phyloP scores from a whole-genome alignment of 1,140 invertebrate genomes.

The Periplaneta americana region DNA sequence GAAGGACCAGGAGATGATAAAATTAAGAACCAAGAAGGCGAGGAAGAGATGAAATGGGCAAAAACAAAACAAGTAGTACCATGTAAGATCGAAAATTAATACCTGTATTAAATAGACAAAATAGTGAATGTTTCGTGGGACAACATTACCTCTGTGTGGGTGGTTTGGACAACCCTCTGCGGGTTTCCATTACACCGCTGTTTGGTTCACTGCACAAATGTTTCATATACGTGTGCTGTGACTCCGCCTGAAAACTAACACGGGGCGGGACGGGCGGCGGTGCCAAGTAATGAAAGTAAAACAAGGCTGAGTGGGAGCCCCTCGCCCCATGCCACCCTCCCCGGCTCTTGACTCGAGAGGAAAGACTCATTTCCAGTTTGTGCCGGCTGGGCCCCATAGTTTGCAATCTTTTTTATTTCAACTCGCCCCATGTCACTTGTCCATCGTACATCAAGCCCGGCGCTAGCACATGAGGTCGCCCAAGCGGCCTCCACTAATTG shows the following conservation, averaged over 20 bases:
- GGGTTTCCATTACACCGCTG: background rate
- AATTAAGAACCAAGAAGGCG: too few relatives aligned
- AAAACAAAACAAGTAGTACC: too few relatives aligned
- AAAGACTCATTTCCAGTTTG: background rate
- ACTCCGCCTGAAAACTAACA: background rate
- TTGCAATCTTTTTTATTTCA: background rate
- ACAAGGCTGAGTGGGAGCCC: background rate
- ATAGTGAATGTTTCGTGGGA: too few relatives aligned
- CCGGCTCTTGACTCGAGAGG: background rate
- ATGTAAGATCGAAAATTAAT: too few relatives aligned
- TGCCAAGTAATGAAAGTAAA: background rate
- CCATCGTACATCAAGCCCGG: background rate
- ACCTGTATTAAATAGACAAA: too few relatives aligned
- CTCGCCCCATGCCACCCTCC: too few relatives aligned
- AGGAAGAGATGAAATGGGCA: too few relatives aligned
- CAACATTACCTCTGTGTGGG: too few relatives aligned
- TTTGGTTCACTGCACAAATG: background rate
- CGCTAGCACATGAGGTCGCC: background rate
- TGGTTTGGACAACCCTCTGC: background rate
- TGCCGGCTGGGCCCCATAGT: background rate
- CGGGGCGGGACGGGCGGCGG: background rate
- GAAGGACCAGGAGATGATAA: too few relatives aligned
- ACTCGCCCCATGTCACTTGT: background rate
- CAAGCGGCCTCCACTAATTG: background rate
- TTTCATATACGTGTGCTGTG: background rate